Percentiles rank a stretch among this genome's conserved stretches.
These are phyloP conservation scores for Aulostomus chinensis DNA, from an alignment of 2,797 vertebrate species.

Conservation along the genomic window DNA sequence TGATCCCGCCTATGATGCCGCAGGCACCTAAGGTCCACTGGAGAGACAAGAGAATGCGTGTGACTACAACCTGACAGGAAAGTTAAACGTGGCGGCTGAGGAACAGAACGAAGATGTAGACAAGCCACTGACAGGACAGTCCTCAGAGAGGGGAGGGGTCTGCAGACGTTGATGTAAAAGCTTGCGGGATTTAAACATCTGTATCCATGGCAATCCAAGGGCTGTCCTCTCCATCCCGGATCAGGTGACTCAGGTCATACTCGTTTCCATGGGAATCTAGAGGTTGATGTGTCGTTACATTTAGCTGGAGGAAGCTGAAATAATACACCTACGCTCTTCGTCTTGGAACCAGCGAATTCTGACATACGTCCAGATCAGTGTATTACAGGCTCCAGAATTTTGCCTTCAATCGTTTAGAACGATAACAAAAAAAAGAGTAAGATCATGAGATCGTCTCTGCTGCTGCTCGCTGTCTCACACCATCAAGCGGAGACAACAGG, in stretches of 20 bases:
- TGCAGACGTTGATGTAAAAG: slow-evolving; percentile 94
- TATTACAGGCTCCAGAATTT: no score
- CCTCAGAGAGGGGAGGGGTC: slow-evolving; percentile 79
- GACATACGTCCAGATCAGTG: no score
- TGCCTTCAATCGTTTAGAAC: no score
- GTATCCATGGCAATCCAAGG: slow-evolving; percentile 89
- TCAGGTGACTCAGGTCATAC: slow-evolving; percentile 91
- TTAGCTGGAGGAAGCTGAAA: background rate
- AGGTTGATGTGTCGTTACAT: slow-evolving; percentile 12
- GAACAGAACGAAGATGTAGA: no score
- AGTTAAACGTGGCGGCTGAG: no score
- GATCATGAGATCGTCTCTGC: no score
- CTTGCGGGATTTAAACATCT: slow-evolving; percentile 68
- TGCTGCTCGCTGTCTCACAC: no score
- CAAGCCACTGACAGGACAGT: slow-evolving; percentile 82
- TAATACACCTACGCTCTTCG: no score
- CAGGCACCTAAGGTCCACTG: slow-evolving; percentile 92
- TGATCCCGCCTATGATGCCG: slow-evolving; percentile 62
- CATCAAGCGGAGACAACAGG: no score
- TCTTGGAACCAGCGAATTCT: no score
- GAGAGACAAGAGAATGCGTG: background rate
- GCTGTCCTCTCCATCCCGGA: slow-evolving; percentile 69
- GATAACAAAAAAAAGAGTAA: no score
- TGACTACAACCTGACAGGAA: background rate
- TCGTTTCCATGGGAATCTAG: slow-evolving; percentile 89